Conservation (phyloP, 2,888 invertebrate genomes). For the Hypolimnas misippus region DNA sequence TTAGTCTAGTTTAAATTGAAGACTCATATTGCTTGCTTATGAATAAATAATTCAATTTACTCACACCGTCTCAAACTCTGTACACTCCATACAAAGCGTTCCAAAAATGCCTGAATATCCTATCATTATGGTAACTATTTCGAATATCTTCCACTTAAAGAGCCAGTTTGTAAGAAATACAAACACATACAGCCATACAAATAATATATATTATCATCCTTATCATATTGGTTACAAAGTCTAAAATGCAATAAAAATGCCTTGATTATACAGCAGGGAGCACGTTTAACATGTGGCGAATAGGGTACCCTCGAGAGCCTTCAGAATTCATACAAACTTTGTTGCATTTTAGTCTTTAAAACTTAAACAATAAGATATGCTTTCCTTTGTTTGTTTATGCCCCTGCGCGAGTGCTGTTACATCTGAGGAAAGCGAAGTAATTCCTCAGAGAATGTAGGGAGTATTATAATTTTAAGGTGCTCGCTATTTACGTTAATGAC, state of each 20-base stretch:
- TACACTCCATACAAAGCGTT: slow-evolving; percentile 7
- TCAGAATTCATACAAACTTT: slow-evolving; percentile 8
- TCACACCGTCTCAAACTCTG: background rate
- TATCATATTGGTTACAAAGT: slow-evolving; percentile 19
- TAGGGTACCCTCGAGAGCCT: slow-evolving; percentile 33
- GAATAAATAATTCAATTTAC: slow-evolving; percentile 3
- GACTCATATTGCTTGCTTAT: background rate
- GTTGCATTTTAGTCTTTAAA: slow-evolving; percentile 13
- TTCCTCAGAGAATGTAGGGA: slow-evolving; percentile 38
- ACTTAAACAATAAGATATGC: background rate
- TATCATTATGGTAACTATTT: slow-evolving; percentile 26
- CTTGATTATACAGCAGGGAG: slow-evolving; percentile 27
- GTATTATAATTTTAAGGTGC: slow-evolving; percentile 43
- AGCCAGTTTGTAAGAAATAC: slow-evolving; percentile 18
- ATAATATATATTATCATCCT: slow-evolving; percentile 10
- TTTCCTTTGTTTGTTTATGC: background rate
- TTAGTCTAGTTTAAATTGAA: no score
- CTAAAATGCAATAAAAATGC: slow-evolving; percentile 26
- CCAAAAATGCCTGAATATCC: slow-evolving; percentile 13
- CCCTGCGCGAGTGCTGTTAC: slow-evolving; percentile 27
- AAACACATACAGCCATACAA: slow-evolving; percentile 3
- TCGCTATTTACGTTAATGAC: slow-evolving; percentile 44
- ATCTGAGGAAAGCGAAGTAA: slow-evolving; percentile 22
- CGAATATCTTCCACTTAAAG: slow-evolving; percentile 16
- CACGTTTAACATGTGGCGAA: slow-evolving; percentile 38